phyloP scores from a whole-genome alignment of 2,113 vertebrate genomes.

The Alouatta palliata region DNA sequence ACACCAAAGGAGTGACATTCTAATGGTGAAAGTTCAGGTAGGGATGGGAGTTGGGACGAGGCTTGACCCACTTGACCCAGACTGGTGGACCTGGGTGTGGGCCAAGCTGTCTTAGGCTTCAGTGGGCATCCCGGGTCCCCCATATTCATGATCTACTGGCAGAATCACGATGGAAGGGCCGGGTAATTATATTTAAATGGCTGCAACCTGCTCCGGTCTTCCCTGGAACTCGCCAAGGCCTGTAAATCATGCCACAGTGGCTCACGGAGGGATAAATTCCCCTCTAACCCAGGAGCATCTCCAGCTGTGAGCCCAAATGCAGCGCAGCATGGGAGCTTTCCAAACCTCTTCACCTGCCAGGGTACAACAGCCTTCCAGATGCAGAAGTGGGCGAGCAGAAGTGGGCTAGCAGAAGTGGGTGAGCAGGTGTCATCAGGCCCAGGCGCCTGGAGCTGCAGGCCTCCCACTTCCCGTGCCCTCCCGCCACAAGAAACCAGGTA shows the following conservation, averaged over 20 bases:
- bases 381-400: neutral
- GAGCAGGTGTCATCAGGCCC: neutral
- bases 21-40: neutral
- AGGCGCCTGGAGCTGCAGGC: no score
- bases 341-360: neutral
- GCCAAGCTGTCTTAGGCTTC: neutral
- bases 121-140: neutral
- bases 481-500: neutral
- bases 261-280: slow-evolving; percentile 55
- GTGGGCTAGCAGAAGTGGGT: neutral
- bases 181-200: neutral
- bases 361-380: neutral
- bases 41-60: neutral
- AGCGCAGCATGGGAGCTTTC: slow-evolving; percentile 37
- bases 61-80: neutral
- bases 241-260: slow-evolving; percentile 41
- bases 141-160: neutral
- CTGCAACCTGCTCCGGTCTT: slow-evolving; percentile 32
- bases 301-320: slow-evolving; percentile 53
- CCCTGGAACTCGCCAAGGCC: neutral
- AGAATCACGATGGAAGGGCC: neutral
- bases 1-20: neutral
- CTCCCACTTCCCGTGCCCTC: no score
- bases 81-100: neutral
- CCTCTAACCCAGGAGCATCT: slow-evolving; percentile 30